These are phyloP conservation scores for Peromyscus nudipes DNA, from an alignment of 2,797 vertebrate genomes.

Conservation along the genomic window DNA sequence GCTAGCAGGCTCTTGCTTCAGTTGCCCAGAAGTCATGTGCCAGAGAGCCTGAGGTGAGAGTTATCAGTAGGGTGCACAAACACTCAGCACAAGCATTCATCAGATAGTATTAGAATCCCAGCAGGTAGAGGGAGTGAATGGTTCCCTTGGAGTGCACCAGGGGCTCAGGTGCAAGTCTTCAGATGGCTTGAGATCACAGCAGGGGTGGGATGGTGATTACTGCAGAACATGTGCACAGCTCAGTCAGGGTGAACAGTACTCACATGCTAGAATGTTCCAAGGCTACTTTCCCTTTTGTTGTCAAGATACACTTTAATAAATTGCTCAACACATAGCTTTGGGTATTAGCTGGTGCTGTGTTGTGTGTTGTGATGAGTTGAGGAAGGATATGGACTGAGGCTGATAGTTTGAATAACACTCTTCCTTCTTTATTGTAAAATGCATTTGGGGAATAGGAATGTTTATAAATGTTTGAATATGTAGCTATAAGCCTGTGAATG, in stretches of 20 bases:
- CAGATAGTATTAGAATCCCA: neutral
- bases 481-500: constrained; percentile 77
- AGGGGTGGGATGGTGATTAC: neutral
- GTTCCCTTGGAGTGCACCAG: neutral
- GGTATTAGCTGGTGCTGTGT: constrained; percentile 60
- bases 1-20: neutral
- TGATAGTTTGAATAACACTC: constrained; percentile 84
- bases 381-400: constrained; percentile 16
- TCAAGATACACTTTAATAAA: constrained; percentile 79
- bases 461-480: constrained; percentile 86
- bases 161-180: neutral
- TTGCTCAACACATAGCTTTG: neutral
- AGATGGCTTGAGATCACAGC: neutral
- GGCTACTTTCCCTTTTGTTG: constrained; percentile 79
- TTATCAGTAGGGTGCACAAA: neutral
- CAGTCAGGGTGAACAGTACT: neutral
- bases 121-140: neutral
- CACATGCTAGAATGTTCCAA: constrained; percentile 71
- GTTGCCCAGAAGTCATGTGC: neutral
- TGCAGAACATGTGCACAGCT: neutral
- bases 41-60: neutral
- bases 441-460: constrained; percentile 86
- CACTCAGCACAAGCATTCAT: neutral
- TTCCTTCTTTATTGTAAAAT: constrained; percentile 87
- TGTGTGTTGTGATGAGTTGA: neutral